These are phyloP conservation scores for Hydrozoanthus gracilis DNA, from an alignment of 92 coral and sea anemone species.

Conservation along the genomic window DNA sequence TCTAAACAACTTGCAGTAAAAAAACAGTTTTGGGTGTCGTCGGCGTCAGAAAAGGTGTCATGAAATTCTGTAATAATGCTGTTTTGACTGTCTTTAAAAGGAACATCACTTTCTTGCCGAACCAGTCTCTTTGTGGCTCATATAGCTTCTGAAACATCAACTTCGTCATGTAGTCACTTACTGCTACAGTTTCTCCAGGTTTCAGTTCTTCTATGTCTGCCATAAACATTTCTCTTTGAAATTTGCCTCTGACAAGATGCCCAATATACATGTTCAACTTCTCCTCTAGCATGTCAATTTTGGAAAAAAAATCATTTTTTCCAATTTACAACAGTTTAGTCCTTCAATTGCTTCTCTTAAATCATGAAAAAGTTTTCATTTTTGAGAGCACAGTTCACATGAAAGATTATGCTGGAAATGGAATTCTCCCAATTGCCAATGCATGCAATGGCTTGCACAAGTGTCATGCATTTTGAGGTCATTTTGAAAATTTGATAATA, in stretches of 20 bases:
- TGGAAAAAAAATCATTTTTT: not conserved
- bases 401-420: slow-evolving; percentile 1
- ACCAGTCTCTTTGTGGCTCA: slow-evolving; percentile 50
- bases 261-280: slow-evolving; percentile 52
- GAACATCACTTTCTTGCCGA: slow-evolving; percentile 42
- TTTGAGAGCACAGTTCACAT: not conserved
- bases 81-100: not conserved
- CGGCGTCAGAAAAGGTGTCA: too few relatives aligned
- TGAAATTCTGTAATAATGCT: not conserved
- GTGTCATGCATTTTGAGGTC: slow-evolving; percentile 25
- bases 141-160: too few relatives aligned
- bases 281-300: slow-evolving; percentile 6
- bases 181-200: slow-evolving; percentile 41
- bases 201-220: slow-evolving; percentile 44
- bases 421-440: slow-evolving; percentile 11
- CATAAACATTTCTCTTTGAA: slow-evolving; percentile 48
- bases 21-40: too few relatives aligned
- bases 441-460: slow-evolving; percentile 46
- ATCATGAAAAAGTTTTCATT: not conserved
- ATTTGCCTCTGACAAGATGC: slow-evolving; percentile 69
- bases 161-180: too few relatives aligned
- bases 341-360: not conserved
- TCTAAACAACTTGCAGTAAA: slow-evolving; percentile 52
- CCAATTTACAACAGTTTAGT: not conserved
- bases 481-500: slow-evolving; percentile 5